Percentiles rank a stretch among this genome's conserved stretches.
These are phyloP conservation scores for Plectrocnemia conspersa DNA, from an alignment of 1,140 invertebrate species.

Conservation along the genomic window DNA sequence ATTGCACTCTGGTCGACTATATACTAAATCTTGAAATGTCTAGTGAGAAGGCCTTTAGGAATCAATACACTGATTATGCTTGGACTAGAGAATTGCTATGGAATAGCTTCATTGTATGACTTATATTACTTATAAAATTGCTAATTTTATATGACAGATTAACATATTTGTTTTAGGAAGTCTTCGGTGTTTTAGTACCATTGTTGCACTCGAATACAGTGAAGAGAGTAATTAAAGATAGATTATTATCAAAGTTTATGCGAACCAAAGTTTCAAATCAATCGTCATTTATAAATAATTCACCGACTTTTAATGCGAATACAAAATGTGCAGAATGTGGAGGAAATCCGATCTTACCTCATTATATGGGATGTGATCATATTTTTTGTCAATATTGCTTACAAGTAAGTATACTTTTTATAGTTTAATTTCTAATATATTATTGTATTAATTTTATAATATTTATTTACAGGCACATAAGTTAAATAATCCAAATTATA, in stretches of 20 bases:
- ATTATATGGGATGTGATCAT: constrained; percentile 46
- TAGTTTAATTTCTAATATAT: no score
- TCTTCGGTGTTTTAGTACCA: constrained; percentile 28
- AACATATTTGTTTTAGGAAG: constrained; percentile 23
- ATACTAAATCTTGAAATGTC: constrained; percentile 51
- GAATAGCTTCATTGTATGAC: constrained; percentile 62
- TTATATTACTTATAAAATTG: no score
- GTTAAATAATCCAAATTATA: constrained; percentile 41
- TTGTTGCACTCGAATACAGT: constrained; percentile 24
- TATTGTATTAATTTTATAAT: constrained; percentile 14
- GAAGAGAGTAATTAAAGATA: constrained; percentile 27
- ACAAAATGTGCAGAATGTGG: constrained; percentile 45
- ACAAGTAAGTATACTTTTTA: constrained; percentile 36
- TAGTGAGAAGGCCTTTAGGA: constrained; percentile 48
- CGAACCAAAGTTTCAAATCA: constrained; percentile 6
- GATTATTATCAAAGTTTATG: constrained; percentile 22
- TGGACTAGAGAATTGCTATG: constrained; percentile 63
- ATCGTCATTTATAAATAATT: constrained; percentile 23
- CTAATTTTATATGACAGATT: constrained; percentile 7
- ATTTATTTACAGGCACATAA: constrained; percentile 43
- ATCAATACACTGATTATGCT: constrained; percentile 54
- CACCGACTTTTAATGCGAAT: constrained; percentile 35
- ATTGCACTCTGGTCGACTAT: constrained; percentile 56
- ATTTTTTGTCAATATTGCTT: constrained; percentile 47
- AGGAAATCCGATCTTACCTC: constrained; percentile 42